phyloP scores from a whole-genome alignment of 2,888 invertebrate species.

The Erannis defoliaria region DNA sequence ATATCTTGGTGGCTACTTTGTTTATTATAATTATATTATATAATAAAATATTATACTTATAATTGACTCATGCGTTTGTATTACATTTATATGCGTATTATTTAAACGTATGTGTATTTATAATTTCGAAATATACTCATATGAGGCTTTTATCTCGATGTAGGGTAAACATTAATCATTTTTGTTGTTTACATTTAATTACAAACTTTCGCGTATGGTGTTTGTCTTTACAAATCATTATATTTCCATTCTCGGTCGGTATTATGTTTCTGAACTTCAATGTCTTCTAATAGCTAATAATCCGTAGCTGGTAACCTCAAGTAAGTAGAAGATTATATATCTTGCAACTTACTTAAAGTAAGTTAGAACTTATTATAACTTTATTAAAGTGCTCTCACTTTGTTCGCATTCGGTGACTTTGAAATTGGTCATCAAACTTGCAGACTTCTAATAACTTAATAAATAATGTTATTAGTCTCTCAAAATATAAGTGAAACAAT shows the following conservation, averaged over 20 bases:
- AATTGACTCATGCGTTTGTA: no score
- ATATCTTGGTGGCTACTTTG: no score
- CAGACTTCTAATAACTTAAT: not conserved
- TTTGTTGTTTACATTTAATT: conserved; percentile 33
- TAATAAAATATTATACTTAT: no score
- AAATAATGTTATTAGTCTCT: not conserved
- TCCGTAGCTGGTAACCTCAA: not conserved
- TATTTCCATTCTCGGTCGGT: conserved; percentile 22
- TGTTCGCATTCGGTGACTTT: conserved; percentile 9
- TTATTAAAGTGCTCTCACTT: not conserved
- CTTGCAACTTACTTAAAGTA: not conserved
- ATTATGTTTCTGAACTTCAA: conserved; percentile 11
- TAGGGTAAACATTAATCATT: conserved; percentile 26
- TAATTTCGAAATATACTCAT: conserved; percentile 8
- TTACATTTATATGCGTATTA: not conserved
- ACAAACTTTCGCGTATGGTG: conserved; percentile 25
- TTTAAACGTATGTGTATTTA: not conserved
- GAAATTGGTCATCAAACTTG: conserved; percentile 2
- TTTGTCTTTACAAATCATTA: conserved; percentile 30
- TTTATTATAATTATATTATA: no score
- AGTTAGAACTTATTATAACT: conserved; percentile 3
- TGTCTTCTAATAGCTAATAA: conserved; percentile 2
- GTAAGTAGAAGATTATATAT: not conserved
- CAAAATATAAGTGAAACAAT: not conserved
- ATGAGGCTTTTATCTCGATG: conserved; percentile 21